Base-by-base conservation (phyloP, 2,113 vertebrate species). In the Gambusia holbrooki region DNA sequence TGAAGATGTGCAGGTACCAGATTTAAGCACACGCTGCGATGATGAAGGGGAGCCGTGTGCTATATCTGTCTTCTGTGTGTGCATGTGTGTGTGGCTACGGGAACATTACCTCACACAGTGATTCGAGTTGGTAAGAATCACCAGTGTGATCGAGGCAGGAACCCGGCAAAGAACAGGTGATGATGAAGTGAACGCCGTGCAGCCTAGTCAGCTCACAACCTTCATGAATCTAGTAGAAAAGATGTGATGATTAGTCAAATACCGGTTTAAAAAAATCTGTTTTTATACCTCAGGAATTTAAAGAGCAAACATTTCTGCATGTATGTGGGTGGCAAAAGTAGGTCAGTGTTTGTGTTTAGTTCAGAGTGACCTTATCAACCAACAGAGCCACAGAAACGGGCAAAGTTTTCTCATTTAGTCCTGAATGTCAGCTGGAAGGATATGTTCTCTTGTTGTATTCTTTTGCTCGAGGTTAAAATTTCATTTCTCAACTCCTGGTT, bases 1-100 rank as follows among this genome's bases (percentile, higher is more conserved):
- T 42, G 13, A 14, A 42, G 40, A 42, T 42, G 40, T 42, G 40
- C 40, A 42, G 83, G 69, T 79, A 79, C 42, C 64, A 82, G 45
- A 51, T 85, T 62, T 80, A 17, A 51, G 68, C 61, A 8, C 76
- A 74, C 58, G 62, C 78, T 80, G 84, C 5, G 45, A 76, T 54
- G 22, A 60, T 79, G 66, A 28, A 48, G 25, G 25, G 27, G 58
- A 80, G 69, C 51, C 65, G 48, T 12, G 11, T 4, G 48, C 74
- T 86, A 80, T 85, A 74, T 89, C 77, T 77, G 62, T 70, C 72
- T 33, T 35, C 1, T 1, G 0, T 35, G 35, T 2, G 35, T 35
- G 35, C 2, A 2, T 37, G 35, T 51, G 27, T 51, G 51, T 28
- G 6, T 35, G 25, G 67, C 0, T 32, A 27, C 33, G 4, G 37